Evolutionary conservation across 2,888 invertebrate genomes (phyloP), one percentile per base, ranked within the genome.

Genomic region (Argyresthia goedartella): DNA sequence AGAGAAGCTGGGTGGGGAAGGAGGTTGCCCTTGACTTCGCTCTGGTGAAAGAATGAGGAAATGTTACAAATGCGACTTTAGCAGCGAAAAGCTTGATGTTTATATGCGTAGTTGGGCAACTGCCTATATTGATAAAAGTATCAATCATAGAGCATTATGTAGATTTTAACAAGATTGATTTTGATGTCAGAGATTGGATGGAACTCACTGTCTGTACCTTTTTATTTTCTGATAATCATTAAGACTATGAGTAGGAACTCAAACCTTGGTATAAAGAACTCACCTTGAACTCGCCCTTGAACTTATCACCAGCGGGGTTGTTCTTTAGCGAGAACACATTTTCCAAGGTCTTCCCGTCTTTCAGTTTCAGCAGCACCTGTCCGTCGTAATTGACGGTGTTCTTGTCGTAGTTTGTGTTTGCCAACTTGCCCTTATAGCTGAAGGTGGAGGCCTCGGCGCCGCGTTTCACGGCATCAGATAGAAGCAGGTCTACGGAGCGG

Each of bases 211-310:
- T n/a, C n/a, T n/a, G n/a, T n/a, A n/a, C n/a, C n/a, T n/a, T n/a
- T n/a, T n/a, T n/a, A n/a, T n/a, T n/a, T n/a, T n/a, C n/a, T n/a
- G n/a, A n/a, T n/a, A n/a, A n/a, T n/a, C n/a, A n/a, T n/a, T n/a
- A n/a, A n/a, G n/a, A n/a, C n/a, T n/a, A n/a, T n/a, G n/a, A n/a
- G n/a, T n/a, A n/a, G n/a, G n/a, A n/a, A n/a, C n/a, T n/a, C n/a
- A n/a, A n/a, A n/a, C n/a, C n/a, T n/a, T n/a, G n/a, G n/a, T n/a
- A n/a, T n/a, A n/a, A n/a, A n/a, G 6, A 25, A 25, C 39, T 39
- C 54, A 82, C 85, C 76, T 80, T 81, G 49, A 76, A 67, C 25
- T 81, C 78, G 50, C 67, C 68, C 51, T 76, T 78, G 50, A 55
- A 61, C 35, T 71, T 73, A 1, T 81, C 71, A 34, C 71, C 78